phyloP scores from a whole-genome alignment of 2,797 vertebrate species.

The Atherinosoma microstoma region DNA sequence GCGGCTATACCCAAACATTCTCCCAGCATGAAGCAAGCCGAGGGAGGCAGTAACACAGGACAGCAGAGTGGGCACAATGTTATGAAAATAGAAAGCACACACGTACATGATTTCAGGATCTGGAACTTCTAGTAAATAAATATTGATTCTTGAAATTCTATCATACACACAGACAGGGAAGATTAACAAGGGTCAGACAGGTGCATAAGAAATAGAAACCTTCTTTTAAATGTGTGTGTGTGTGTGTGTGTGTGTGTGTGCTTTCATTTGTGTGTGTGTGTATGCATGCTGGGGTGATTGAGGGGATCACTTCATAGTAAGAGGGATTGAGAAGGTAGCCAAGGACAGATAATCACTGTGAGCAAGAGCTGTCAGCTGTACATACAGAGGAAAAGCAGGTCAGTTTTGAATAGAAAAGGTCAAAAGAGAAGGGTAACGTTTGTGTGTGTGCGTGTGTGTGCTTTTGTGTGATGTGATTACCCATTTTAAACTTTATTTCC shows the following conservation, averaged over 20 bases:
- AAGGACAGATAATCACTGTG: constrained; percentile 76
- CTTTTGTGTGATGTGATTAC: background rate
- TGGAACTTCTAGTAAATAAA: constrained; percentile 60
- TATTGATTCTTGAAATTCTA: constrained; percentile 63
- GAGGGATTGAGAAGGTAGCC: constrained; percentile 69
- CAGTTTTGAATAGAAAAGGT: constrained; percentile 64
- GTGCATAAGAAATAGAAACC: constrained; percentile 29
- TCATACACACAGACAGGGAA: constrained; percentile 36
- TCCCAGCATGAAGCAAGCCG: constrained; percentile 62
- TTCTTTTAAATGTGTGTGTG: constrained; percentile 37
- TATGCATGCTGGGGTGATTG: constrained; percentile 33
- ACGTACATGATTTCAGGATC: constrained; percentile 29
- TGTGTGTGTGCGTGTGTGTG: constrained; percentile 3
- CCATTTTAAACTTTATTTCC: background rate
- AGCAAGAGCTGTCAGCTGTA: constrained; percentile 76
- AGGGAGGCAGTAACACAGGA: constrained; percentile 36
- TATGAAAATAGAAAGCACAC: constrained; percentile 63
- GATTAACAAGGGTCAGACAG: constrained; percentile 63
- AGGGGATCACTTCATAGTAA: constrained; percentile 73
- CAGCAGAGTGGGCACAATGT: constrained; percentile 43
- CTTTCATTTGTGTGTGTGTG: constrained; percentile 8
- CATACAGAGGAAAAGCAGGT: constrained; percentile 70
- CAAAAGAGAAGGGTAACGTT: constrained; percentile 39
- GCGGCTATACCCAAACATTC: constrained; percentile 62
- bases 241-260: constrained; percentile 15